Conservation (phyloP, 1,140 invertebrate genomes). For the Danaus plexippus region DNA sequence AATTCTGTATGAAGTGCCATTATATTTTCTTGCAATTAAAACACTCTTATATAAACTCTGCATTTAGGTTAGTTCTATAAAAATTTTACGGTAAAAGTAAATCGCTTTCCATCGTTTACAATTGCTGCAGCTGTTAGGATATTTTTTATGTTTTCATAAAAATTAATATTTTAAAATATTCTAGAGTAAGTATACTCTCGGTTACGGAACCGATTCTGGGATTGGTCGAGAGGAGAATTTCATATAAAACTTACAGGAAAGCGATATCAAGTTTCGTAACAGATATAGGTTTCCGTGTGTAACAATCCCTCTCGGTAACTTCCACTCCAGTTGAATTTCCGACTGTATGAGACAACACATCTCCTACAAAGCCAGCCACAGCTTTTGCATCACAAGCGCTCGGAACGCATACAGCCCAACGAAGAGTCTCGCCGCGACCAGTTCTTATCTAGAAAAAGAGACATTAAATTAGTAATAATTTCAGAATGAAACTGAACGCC, state of each 20-base stretch:
- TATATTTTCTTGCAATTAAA: no score
- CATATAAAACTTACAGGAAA: constrained; percentile 71
- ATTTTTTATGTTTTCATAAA: not conserved
- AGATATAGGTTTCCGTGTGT: constrained; percentile 54
- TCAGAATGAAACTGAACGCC: no score
- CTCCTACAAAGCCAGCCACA: constrained; percentile 67
- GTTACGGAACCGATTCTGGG: not conserved
- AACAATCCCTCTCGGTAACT: constrained; percentile 69
- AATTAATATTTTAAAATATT: constrained; percentile 1
- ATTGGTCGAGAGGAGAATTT: constrained; percentile 4
- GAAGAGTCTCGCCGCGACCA: constrained; percentile 69
- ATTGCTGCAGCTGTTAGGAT: no score
- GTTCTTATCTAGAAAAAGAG: constrained; percentile 38
- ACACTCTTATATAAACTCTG: no score
- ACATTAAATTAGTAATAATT: no score
- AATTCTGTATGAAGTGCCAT: no score
- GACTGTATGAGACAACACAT: constrained; percentile 67
- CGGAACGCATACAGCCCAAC: constrained; percentile 78
- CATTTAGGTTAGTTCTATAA: no score
- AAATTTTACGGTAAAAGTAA: no score
- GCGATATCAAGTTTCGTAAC: constrained; percentile 67
- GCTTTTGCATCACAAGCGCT: constrained; percentile 70
- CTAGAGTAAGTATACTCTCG: not conserved
- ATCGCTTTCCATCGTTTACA: no score
- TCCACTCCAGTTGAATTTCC: constrained; percentile 60